Evolutionary conservation across 1,140 invertebrate species (phyloP), one percentile per base, ranked within the genome.

Genomic region (Thaumetopoea pityocampa): DNA sequence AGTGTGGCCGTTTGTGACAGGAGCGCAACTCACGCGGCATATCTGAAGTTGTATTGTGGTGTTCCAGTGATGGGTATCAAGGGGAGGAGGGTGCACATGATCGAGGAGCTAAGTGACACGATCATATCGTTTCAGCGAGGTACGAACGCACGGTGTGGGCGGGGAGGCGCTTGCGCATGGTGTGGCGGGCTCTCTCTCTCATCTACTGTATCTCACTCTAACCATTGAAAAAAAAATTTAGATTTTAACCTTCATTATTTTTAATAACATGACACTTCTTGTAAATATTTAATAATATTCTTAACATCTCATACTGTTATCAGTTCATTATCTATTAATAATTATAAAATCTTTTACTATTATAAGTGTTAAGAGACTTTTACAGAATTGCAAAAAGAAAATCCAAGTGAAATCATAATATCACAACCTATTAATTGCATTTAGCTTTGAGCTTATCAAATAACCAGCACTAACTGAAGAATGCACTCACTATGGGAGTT

Each of bases 41-140:
- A 30, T 59, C 51, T 77, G 57, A 78, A 70, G 55, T 65, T 64
- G 33, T 73, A 33, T 79, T 84, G 60, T 82, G 71, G 73, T 85
- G 81, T 86, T 88, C 85, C 90, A 97, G 96, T 98, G 87, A 98
- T 98, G 96, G 96, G 96, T 88, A 97, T 98, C 90, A 97, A 97
- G 88, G 96, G 96, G 77, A 90, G 96, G 71, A 89, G 96, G 74
- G 96, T 98, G 84, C 96, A 97, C 89, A 95, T 97, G 92, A 98
- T 98, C 84, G 96, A 98, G 90, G 95, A 97, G 88, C 90, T 98
- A 84, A 97, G 94, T 88, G 95, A 97, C 88, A 98, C 96, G 67
- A 95, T 98, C 86, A 97, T 98, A 89, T 97, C 95, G 78, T 98
- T 98, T 90, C 96, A 98, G 90, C 91, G 96, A 96, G 96, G 95